Evolutionary conservation across 2,797 vertebrate genomes (phyloP).

Genomic region (Sarcoramphus papa): DNA sequence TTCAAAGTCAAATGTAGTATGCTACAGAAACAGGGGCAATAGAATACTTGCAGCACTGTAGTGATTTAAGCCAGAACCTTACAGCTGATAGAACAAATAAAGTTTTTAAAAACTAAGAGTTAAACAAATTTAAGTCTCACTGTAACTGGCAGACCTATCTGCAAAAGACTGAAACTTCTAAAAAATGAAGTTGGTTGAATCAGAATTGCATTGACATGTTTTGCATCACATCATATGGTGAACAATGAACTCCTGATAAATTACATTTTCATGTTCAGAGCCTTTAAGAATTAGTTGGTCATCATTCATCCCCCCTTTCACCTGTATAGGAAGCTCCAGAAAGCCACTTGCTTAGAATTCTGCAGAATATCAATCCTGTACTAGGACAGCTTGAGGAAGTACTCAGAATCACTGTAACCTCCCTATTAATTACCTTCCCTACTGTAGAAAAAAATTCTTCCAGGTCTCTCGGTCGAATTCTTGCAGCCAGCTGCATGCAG

Average conservation of each 20-base stretch:
- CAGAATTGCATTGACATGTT: background rate
- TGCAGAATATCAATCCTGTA: background rate
- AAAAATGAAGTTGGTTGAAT: background rate
- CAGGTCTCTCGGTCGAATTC: constrained; percentile 92
- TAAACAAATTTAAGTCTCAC: background rate
- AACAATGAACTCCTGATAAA: background rate
- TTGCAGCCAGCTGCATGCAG: constrained; percentile 95
- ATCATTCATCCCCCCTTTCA: background rate
- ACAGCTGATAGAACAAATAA: background rate
- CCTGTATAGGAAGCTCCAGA: background rate
- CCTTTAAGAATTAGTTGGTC: background rate
- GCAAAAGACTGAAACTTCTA: background rate
- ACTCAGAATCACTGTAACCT: background rate
- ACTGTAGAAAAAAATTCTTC: constrained; percentile 98
- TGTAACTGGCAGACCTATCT: background rate
- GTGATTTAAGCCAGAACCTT: background rate
- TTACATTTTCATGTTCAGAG: background rate
- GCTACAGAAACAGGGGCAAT: background rate
- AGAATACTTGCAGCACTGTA: background rate
- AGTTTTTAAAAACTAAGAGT: background rate
- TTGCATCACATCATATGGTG: background rate
- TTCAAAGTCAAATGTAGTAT: background rate
- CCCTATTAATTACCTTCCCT: constrained; percentile 81
- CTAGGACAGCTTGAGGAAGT: background rate
- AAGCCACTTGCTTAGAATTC: background rate